phyloP scores from a whole-genome alignment of 1,140 invertebrate species.

The Caenorhabditis latens region DNA sequence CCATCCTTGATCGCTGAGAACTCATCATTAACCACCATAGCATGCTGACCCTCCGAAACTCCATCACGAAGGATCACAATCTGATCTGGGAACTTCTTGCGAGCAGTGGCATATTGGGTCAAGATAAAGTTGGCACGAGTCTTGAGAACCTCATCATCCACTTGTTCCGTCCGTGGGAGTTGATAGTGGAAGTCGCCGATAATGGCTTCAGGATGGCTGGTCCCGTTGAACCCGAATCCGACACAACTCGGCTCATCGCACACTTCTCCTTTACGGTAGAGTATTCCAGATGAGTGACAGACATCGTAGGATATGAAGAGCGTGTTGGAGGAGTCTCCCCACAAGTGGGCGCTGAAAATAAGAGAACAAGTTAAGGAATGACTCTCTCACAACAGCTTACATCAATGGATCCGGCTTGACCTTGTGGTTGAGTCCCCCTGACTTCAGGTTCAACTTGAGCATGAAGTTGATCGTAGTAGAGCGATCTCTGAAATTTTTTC shows the following conservation, averaged over 20 bases:
- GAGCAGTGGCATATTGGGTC: slow-evolving; percentile 25
- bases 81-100: not conserved
- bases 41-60: slow-evolving; percentile 60
- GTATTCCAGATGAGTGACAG: slow-evolving; percentile 8
- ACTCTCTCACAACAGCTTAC: not conserved
- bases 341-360: slow-evolving; percentile 25
- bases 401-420: not conserved
- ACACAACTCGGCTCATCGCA: slow-evolving; percentile 35
- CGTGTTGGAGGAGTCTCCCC: not conserved
- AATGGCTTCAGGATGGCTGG: not conserved
- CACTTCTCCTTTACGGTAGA: slow-evolving; percentile 3
- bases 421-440: slow-evolving; percentile 48
- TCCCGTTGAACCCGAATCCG: slow-evolving; percentile 60
- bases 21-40: slow-evolving; percentile 56
- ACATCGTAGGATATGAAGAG: slow-evolving; percentile 57
- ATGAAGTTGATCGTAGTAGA: not conserved
- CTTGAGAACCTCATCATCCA: slow-evolving; percentile 37
- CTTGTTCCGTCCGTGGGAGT: slow-evolving; percentile 43
- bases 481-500: not conserved
- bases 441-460: slow-evolving; percentile 49
- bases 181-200: slow-evolving; percentile 65
- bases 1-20: slow-evolving; percentile 15
- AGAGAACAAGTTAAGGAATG: not conserved
- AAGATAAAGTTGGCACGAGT: slow-evolving; percentile 21
- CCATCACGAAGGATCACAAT: slow-evolving; percentile 60